Evolutionary conservation across 2,888 invertebrate genomes (phyloP), one percentile per base, ranked within the genome.

Genomic region (Nymphalis polychloros): DNA sequence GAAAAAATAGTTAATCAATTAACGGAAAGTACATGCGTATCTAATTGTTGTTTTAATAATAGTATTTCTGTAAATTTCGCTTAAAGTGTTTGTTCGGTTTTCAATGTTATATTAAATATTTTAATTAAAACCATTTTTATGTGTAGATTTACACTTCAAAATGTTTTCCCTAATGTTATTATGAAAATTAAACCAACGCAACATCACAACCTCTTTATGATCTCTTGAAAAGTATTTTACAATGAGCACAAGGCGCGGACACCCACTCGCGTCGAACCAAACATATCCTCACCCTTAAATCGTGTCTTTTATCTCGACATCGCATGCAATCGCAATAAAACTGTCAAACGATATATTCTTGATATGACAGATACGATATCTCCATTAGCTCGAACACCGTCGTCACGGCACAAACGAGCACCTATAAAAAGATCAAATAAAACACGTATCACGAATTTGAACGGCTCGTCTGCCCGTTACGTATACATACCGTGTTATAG

Each of bases 351-450:
- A 79, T 84, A 81, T 83, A 84, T 85, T 83, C 78, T 82, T 83
- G 85, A 88, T 88, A 85, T 90, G 87, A 84, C 86, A 88, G 86
- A 88, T 89, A 83, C 79, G 85, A 87, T 89, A 90, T 90, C 88
- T 88, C 86, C 88, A 89, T 89, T 89, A 88, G 83, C 79, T 81
- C 78, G 83, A 77, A 79, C 82, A 84, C 83, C 86, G 82, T 86
- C 86, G 83, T 88, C 86, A 84, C 84, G 82, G 80, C 78, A 78
- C 82, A 83, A 79, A 81, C 78, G 78, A 78, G 77, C 77, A 73
- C 70, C 75, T 82, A 84, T 84, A 85, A 86, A 86, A 85, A 82
- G 79, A 74, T 76, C 77, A 79, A 82, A 81, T 81, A 83, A 85
- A 85, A 81, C 78, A 74, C 76, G 70, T 79, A 82, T 81, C 84